These are phyloP conservation scores for Tragelaphus imberbis DNA, from an alignment of 2,113 vertebrate genomes.

Conservation along the genomic window DNA sequence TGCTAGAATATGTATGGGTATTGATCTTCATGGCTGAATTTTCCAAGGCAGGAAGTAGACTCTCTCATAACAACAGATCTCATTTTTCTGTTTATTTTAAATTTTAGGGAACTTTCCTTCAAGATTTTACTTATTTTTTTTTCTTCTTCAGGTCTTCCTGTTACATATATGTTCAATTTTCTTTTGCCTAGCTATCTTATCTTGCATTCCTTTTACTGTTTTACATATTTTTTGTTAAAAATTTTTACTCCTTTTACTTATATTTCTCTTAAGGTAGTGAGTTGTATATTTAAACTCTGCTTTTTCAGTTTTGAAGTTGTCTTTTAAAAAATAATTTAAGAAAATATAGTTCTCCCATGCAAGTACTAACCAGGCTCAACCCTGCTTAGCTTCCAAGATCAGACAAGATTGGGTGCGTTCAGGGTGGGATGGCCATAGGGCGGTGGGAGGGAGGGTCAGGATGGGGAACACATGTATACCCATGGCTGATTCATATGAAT, in stretches of 20 bases:
- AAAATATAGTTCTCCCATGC: not conserved
- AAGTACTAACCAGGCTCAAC: not conserved
- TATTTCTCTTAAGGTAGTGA: not conserved
- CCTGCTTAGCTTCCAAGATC: not conserved
- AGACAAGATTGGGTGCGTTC: accelerated
- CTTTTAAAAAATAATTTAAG: not conserved
- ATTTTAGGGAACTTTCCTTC: not conserved
- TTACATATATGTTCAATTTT: not conserved
- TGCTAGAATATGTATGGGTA: not conserved
- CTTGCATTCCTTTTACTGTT: not conserved
- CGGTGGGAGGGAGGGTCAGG: not conserved
- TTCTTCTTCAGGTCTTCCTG: not conserved
- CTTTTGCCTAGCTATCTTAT: not conserved
- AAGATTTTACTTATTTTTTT: not conserved
- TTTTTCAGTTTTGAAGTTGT: conserved; percentile 1
- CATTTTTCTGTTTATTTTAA: not conserved
- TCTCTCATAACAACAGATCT: not conserved
- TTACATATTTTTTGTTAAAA: not conserved
- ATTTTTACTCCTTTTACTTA: not conserved
- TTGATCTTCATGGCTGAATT: not conserved
- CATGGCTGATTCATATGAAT: not conserved
- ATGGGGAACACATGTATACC: not conserved
- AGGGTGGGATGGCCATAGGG: not conserved
- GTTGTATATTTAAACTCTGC: not conserved
- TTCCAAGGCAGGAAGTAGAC: not conserved